phyloP scores from a whole-genome alignment of 2,113 vertebrate genomes.

The Brachionichthys hirsutus region DNA sequence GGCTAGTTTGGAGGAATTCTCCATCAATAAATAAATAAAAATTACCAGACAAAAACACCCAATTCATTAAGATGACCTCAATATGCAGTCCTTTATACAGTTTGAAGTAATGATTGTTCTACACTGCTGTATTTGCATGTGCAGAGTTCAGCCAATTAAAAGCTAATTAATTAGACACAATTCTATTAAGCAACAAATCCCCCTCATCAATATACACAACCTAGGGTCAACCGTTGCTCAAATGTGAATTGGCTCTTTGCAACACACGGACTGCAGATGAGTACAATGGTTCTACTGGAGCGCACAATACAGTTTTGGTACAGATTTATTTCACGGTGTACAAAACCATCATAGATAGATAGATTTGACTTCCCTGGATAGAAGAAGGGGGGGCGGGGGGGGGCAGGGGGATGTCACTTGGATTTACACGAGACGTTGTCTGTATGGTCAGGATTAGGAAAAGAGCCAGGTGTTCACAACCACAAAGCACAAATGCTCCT shows the following conservation, averaged over 20 bases:
- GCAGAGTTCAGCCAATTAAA: slow-evolving; percentile 80
- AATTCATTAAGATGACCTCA: slow-evolving; percentile 60
- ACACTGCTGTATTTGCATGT: slow-evolving; percentile 78
- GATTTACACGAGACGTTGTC: slow-evolving; percentile 25
- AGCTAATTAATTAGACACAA: slow-evolving; percentile 84
- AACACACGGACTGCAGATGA: slow-evolving; percentile 61
- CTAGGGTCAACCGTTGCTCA: slow-evolving; percentile 71
- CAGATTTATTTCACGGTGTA: slow-evolving; percentile 57
- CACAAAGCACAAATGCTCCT: not conserved
- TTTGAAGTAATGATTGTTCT: slow-evolving; percentile 70
- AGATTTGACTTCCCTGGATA: slow-evolving; percentile 66
- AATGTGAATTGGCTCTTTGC: slow-evolving; percentile 71
- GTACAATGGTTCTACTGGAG: slow-evolving; percentile 60
- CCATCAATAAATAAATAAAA: slow-evolving; percentile 24
- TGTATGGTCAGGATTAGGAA: slow-evolving; percentile 18
- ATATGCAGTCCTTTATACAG: slow-evolving; percentile 58
- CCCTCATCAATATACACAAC: slow-evolving; percentile 81
- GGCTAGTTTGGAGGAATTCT: slow-evolving; percentile 11
- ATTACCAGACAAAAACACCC: slow-evolving; percentile 36
- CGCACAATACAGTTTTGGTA: slow-evolving; percentile 62
- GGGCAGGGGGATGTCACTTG: slow-evolving; percentile 27
- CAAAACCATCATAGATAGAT: slow-evolving; percentile 71
- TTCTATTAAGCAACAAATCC: slow-evolving; percentile 83
- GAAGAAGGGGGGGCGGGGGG: too few species aligned
- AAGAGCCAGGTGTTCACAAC: slow-evolving; percentile 12